Evolutionary conservation across 2,888 invertebrate species (phyloP).

Genomic region (Busseola fusca): DNA sequence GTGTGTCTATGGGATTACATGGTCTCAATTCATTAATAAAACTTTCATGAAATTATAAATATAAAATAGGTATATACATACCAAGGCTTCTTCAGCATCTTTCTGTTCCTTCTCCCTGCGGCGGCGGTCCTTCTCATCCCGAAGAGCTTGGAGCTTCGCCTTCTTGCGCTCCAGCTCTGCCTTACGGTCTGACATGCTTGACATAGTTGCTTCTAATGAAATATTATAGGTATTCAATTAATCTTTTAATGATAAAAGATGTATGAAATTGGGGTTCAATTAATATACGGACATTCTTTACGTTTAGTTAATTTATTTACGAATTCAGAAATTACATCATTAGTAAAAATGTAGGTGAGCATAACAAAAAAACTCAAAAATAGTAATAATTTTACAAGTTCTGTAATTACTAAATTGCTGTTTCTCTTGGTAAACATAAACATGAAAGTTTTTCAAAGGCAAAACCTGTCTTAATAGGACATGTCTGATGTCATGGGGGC

Average conservation of each 20-base stretch:
- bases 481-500: slow-evolving; percentile 71
- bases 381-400: no score
- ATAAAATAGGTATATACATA: slow-evolving; percentile 51
- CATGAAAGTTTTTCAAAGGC: not conserved
- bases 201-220: slow-evolving; percentile 71
- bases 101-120: slow-evolving; percentile 95
- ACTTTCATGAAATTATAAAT: not conserved
- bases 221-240: not conserved
- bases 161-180: slow-evolving; percentile 98
- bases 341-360: no score
- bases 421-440: not conserved
- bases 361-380: no score
- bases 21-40: no score
- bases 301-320: not conserved
- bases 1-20: not conserved
- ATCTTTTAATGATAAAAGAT: not conserved
- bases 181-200: slow-evolving; percentile 95
- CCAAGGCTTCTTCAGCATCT: slow-evolving; percentile 93
- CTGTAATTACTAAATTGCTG: not conserved
- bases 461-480: slow-evolving; percentile 34
- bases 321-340: not conserved
- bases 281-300: not conserved
- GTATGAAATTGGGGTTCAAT: not conserved
- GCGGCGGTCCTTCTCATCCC: slow-evolving; percentile 96
- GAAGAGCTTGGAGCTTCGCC: slow-evolving; percentile 95